Conservation (phyloP, 2,888 invertebrate species). For the Limnephilus auricula region DNA sequence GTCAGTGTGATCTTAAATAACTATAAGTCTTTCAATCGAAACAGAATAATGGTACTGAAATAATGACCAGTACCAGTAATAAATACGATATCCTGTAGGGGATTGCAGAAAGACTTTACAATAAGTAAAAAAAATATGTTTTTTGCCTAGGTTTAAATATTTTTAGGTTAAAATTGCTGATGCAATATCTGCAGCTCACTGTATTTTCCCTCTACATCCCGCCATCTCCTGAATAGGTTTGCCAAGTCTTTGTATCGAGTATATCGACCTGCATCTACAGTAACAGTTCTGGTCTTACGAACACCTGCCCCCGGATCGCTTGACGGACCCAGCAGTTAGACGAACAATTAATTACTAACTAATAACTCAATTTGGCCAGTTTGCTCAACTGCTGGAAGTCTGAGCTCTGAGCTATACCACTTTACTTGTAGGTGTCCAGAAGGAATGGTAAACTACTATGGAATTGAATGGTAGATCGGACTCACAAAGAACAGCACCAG, state of each 20-base stretch:
- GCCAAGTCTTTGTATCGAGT: not conserved
- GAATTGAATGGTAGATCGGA: not conserved
- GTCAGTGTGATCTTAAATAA: too few species aligned
- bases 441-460: not conserved
- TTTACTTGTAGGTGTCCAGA: not conserved
- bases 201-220: not conserved
- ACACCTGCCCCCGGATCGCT: constrained; percentile 27
- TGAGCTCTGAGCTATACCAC: not conserved
- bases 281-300: not conserved
- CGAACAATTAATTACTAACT: constrained; percentile 65
- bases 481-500: not conserved
- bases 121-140: not conserved
- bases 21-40: too few species aligned
- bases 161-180: not conserved
- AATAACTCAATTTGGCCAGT: constrained; percentile 63
- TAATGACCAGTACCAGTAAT: too few species aligned
- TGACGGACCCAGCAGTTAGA: constrained; percentile 49
- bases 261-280: not conserved
- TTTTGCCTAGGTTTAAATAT: not conserved
- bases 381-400: constrained; percentile 41
- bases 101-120: too few species aligned
- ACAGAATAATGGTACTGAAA: too few species aligned
- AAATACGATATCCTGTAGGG: too few species aligned
- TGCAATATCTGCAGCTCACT: not conserved
- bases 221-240: not conserved